Base-by-base conservation (phyloP, 2,888 invertebrate species). In the Coecobrya sp. region DNA sequence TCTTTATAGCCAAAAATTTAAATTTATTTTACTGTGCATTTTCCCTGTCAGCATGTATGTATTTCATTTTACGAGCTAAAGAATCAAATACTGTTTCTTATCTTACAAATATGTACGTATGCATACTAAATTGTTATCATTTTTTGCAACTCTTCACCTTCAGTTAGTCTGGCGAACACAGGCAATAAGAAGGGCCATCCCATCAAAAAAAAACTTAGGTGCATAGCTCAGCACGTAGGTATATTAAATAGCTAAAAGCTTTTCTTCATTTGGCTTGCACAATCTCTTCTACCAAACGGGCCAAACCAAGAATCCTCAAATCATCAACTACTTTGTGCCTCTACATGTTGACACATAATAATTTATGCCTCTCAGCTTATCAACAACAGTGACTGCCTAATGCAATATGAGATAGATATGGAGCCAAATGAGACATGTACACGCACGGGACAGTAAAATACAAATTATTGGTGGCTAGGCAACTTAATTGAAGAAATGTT, bases 331-430 rank as follows among this genome's bases (percentile, higher is more conserved):
- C 82, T 73, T 13, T 49, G 19, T n/a, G 27, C 49, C 27, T 86
- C 70, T 90, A 62, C 22, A 68, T 90, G 86, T 90, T 90, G 90
- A 86, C 90, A 90, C 79, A 86, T 45, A 65, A 65, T 86, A 90
- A 85, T 90, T 90, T 84, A 65, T 79, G 90, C 90, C 65, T 62
- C 68, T 70, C 55, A 76, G 59, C 65, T 90, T 90, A 90, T 90
- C 85, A 86, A 30, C 85, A 86, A 30, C 52, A 79, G n/a, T 13
- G 22, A 36, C 30, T 36, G 76, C 76, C 36, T 76, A 76, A 52
- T 55, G 79, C 52, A 52, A 16, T 55, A 16, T 27, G 25, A 79
- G 52, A 79, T 52, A 42, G 42, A 68, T 68, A 27, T 19, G 42
- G n/a, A 68, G 68, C 16, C 36, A 73, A 73, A 73, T 73, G 73